These are phyloP conservation scores for Furnarius figulus DNA, from an alignment of 2,113 vertebrate species.

Conservation along the genomic window DNA sequence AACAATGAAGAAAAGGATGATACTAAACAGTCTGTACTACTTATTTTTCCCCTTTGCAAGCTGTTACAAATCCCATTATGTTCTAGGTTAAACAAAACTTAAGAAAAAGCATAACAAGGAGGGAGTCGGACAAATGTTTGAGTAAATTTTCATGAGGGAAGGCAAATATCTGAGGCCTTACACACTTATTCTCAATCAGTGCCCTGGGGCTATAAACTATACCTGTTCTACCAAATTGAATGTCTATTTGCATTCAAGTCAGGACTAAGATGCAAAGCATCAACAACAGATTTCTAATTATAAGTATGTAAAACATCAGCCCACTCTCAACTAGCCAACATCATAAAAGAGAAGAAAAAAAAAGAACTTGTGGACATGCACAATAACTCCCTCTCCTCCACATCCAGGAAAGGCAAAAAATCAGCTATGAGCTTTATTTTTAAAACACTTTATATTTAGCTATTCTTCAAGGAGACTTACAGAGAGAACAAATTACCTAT, in stretches of 20 bases:
- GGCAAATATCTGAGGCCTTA: not conserved
- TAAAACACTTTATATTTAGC: not conserved
- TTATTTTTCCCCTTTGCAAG: not conserved
- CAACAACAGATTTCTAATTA: not conserved
- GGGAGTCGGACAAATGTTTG: not conserved
- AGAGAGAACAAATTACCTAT: not conserved
- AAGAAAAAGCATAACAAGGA: not conserved
- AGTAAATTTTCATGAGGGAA: not conserved
- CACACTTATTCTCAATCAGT: not conserved
- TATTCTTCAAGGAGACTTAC: not conserved
- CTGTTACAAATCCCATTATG: not conserved
- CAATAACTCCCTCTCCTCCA: not conserved
- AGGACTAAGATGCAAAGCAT: not conserved
- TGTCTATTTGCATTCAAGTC: not conserved
- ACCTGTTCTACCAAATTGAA: not conserved
- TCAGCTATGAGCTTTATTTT: not conserved
- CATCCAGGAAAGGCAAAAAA: not conserved
- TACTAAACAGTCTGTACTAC: not conserved
- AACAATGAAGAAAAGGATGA: not conserved
- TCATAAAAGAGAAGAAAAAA: not conserved
- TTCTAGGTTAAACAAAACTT: not conserved
- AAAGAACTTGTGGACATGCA: not conserved
- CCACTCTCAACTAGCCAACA: not conserved
- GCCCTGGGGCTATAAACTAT: not conserved
- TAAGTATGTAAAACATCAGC: not conserved